These are phyloP conservation scores for Stegodyphus dumicola DNA, from an alignment of 1,140 invertebrate species.

Conservation along the genomic window DNA sequence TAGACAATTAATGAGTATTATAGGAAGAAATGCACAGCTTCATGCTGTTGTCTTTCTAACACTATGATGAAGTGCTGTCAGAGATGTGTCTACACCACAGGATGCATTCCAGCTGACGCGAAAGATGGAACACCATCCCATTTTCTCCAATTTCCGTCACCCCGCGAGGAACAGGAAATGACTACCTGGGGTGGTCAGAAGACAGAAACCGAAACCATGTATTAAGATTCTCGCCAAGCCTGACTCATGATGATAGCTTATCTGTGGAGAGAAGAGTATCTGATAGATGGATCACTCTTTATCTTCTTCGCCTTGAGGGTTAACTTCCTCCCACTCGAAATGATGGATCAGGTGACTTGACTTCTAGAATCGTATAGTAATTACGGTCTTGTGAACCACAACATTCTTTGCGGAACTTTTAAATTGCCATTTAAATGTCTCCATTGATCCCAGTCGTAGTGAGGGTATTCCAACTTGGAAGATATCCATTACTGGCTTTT, in stretches of 20 bases:
- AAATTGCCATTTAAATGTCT: background rate
- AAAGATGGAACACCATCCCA: slow-evolving; percentile 42
- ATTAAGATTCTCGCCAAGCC: background rate
- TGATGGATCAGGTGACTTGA: slow-evolving; percentile 6
- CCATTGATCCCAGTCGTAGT: no score
- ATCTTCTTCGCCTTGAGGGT: background rate
- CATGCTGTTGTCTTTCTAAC: no score
- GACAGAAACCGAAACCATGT: slow-evolving; percentile 9
- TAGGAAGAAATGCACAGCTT: no score
- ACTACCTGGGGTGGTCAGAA: background rate
- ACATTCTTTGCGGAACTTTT: slow-evolving; percentile 25
- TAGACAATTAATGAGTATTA: no score
- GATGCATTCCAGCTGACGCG: slow-evolving; percentile 8
- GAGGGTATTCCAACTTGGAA: no score
- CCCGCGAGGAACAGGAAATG: slow-evolving; percentile 25
- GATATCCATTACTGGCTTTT: no score
- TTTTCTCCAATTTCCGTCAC: slow-evolving; percentile 43
- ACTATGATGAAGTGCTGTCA: no score
- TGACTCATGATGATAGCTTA: background rate
- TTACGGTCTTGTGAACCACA: slow-evolving; percentile 13
- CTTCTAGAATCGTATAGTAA: slow-evolving; percentile 31
- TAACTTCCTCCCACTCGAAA: no score
- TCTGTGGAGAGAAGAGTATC: background rate
- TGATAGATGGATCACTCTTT: slow-evolving; percentile 6
- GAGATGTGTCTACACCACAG: no score